Evolutionary conservation across 1,140 invertebrate species (phyloP).

Genomic region (Dinoponera quadriceps): DNA sequence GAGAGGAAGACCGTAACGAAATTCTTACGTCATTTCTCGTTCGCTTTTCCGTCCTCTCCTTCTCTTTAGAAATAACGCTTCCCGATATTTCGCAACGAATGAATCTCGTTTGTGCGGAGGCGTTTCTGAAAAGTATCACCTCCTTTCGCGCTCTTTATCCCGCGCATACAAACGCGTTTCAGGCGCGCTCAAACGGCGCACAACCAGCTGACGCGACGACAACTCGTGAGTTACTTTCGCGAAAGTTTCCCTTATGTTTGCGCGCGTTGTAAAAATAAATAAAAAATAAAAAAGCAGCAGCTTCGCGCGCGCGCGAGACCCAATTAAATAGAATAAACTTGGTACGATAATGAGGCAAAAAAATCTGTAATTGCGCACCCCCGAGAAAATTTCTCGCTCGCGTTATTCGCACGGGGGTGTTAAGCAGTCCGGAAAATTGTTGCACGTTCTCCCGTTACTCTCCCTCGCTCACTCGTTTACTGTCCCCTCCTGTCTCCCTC

Average conservation of each 20-base stretch:
- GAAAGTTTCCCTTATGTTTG: neutral
- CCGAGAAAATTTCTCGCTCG: conserved; percentile 38
- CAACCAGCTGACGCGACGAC: neutral
- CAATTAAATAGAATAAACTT: conserved; percentile 11
- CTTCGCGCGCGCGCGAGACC: neutral
- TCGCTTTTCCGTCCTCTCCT: no score
- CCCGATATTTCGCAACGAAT: neutral
- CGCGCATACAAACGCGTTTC: no score
- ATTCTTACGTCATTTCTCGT: no score
- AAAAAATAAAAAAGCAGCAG: neutral
- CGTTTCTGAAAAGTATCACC: neutral
- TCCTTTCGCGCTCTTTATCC: no score
- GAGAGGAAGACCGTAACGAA: no score
- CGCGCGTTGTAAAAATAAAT: neutral
- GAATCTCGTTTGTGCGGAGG: neutral
- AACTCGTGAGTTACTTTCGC: neutral
- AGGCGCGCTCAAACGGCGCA: no score
- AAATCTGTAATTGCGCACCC: conserved; percentile 34
- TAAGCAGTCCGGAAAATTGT: conserved; percentile 44
- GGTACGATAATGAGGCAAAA: conserved; percentile 23
- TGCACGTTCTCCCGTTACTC: conserved; percentile 9
- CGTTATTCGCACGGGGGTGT: conserved; percentile 41
- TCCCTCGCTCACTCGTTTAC: neutral
- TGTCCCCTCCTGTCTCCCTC: neutral
- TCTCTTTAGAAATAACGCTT: neutral